Evolutionary conservation across 2,113 vertebrate genomes (phyloP), one percentile per base, ranked within the genome.

Genomic region (Apteryx mantelli): DNA sequence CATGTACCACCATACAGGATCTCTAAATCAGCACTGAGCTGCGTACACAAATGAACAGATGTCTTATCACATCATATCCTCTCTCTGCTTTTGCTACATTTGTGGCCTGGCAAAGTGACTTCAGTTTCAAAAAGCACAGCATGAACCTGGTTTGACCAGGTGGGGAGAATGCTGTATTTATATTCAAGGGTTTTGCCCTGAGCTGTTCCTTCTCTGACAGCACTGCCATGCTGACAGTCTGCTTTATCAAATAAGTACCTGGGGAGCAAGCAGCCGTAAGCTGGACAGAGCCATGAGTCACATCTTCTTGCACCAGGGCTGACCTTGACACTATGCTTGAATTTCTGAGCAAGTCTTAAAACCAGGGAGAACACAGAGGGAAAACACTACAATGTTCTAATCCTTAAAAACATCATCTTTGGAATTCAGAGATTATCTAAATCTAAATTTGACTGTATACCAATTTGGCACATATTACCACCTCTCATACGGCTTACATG

Each of bases 401-500:
- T 89, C 66, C 78, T 64, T 90, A 89, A 96, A 94, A 95, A 24
- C 34, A 73, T 95, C 17, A 32, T 84, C 76, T 93, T 92, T 96
- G 95, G 91, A 95, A 93, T 88, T 89, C 60, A 95, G 78, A 88
- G 77, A 89, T 92, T 91, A 93, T 66, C 65, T 52, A 84, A 83
- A 90, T 64, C 84, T 93, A 74, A 92, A 82, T 7, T 85, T 79
- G 65, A 44, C 40, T 91, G 73, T 79, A 88, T 88, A 95, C 77
- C 92, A 90, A 86, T 95, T 96, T 97, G 96, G 95, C 94, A 96
- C 91, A 58, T 95, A 96, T 91, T 87, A 84, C 48, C 89, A 96
- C 89, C 82, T 97, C 91, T 94, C 80, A 80, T 86, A 95, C 71
- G 80, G 92, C 87, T 95, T 94, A 91, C 64, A 88, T 52, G 89